Conservation (phyloP, 2,888 invertebrate genomes). For the Tetragonula carbonaria region DNA sequence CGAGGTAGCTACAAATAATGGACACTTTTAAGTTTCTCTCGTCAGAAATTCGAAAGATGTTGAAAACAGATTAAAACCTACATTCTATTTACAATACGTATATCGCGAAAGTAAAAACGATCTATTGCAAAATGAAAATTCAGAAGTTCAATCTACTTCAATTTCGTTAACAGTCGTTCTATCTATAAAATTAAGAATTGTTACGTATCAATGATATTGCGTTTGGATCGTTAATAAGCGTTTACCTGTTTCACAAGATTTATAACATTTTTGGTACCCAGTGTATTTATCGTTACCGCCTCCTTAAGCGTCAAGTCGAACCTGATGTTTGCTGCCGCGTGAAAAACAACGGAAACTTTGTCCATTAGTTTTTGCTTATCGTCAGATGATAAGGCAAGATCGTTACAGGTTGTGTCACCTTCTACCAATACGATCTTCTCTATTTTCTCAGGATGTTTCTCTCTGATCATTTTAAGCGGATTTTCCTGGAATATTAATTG, state of each 20-base stretch:
- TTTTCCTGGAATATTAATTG: slow-evolving; percentile 75
- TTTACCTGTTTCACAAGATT: slow-evolving; percentile 83
- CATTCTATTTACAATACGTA: neutral
- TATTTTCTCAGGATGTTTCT: slow-evolving; percentile 86
- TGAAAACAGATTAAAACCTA: neutral
- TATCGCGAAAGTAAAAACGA: neutral
- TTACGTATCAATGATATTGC: neutral
- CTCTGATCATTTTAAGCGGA: slow-evolving; percentile 84
- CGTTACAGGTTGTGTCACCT: slow-evolving; percentile 87
- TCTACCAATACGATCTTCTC: slow-evolving; percentile 88
- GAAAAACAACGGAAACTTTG: slow-evolving; percentile 90
- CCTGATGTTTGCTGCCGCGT: slow-evolving; percentile 94
- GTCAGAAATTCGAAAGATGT: neutral
- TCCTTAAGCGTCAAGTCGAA: slow-evolving; percentile 88
- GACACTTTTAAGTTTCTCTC: neutral
- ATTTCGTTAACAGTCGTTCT: no score
- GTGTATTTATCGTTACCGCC: slow-evolving; percentile 88
- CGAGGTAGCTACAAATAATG: slow-evolving; percentile 72
- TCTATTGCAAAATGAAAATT: neutral
- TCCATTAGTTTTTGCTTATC: slow-evolving; percentile 86
- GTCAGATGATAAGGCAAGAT: slow-evolving; percentile 86
- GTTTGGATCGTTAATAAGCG: neutral
- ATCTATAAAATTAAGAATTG: no score
- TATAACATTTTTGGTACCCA: slow-evolving; percentile 86
- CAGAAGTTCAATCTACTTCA: neutral